phyloP scores from a whole-genome alignment of 2,113 vertebrate species.

The Talpa occidentalis region DNA sequence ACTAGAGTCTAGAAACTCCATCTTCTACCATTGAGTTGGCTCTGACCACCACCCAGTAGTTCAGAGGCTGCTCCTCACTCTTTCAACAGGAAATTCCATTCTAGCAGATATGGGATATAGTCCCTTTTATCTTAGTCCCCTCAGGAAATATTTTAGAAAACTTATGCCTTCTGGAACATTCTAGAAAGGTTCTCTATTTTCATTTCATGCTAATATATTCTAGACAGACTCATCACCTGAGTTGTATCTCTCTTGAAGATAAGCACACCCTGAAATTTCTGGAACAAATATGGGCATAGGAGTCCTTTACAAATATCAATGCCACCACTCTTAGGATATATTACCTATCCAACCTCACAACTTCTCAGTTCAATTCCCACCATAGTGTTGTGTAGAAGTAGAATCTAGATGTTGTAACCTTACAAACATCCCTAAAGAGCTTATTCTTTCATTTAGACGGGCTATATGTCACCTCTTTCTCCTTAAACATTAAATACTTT shows the following conservation, averaged over 20 bases:
- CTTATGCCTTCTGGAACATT: not conserved
- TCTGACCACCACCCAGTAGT: too few species aligned
- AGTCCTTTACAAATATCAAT: not conserved
- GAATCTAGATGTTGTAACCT: not conserved
- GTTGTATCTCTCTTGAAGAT: not conserved
- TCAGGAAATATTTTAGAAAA: not conserved
- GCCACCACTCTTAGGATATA: not conserved
- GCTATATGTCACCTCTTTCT: not conserved
- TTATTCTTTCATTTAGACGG: not conserved
- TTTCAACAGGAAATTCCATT: not conserved
- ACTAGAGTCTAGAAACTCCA: too few species aligned
- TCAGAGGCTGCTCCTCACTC: too few species aligned
- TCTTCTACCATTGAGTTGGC: too few species aligned
- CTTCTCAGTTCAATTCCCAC: not conserved
- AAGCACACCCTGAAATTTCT: not conserved
- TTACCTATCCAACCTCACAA: not conserved
- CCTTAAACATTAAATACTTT: slow-evolving; percentile 7
- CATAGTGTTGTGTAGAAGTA: not conserved
- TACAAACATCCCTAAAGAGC: not conserved
- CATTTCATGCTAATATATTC: not conserved
- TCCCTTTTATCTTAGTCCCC: not conserved
- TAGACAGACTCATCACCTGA: not conserved
- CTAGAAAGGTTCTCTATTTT: not conserved
- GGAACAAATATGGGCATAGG: not conserved
- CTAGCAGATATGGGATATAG: not conserved